These are phyloP conservation scores for Eriocheir sinensis DNA, from an alignment of 1,140 invertebrate genomes.

Conservation along the genomic window DNA sequence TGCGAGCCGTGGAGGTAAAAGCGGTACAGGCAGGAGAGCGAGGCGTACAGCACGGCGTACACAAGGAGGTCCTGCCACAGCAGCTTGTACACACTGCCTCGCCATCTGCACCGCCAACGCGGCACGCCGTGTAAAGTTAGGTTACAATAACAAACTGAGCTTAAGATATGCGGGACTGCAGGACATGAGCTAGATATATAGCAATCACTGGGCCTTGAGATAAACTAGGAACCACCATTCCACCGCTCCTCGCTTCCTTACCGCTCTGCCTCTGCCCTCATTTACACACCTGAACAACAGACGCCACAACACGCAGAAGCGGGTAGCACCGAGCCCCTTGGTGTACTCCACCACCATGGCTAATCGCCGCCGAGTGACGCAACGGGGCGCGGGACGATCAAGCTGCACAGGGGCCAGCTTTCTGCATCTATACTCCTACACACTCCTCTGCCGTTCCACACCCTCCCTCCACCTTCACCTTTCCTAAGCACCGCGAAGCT, in stretches of 20 bases:
- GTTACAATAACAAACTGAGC: background rate
- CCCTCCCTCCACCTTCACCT: background rate
- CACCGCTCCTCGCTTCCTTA: background rate
- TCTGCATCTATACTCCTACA: too few relatives aligned
- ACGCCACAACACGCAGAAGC: background rate
- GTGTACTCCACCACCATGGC: constrained; percentile 33
- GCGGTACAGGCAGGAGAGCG: constrained; percentile 55
- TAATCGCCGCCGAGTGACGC: too few relatives aligned
- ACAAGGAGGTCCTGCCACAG: constrained; percentile 52
- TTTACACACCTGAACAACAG: constrained; percentile 31
- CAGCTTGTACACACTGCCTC: constrained; percentile 59
- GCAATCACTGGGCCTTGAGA: background rate
- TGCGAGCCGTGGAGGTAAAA: constrained; percentile 32
- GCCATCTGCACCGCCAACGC: constrained; percentile 43
- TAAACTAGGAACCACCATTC: background rate
- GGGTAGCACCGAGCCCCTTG: background rate
- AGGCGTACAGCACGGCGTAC: constrained; percentile 38
- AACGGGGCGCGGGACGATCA: too few relatives aligned
- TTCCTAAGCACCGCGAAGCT: background rate
- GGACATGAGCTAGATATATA: background rate
- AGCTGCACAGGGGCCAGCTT: too few relatives aligned
- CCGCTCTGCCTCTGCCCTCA: background rate
- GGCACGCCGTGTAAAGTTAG: background rate
- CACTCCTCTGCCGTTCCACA: background rate
- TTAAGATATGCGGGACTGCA: background rate